Conservation (phyloP, 2,797 vertebrate species). For the Poecilia picta region DNA sequence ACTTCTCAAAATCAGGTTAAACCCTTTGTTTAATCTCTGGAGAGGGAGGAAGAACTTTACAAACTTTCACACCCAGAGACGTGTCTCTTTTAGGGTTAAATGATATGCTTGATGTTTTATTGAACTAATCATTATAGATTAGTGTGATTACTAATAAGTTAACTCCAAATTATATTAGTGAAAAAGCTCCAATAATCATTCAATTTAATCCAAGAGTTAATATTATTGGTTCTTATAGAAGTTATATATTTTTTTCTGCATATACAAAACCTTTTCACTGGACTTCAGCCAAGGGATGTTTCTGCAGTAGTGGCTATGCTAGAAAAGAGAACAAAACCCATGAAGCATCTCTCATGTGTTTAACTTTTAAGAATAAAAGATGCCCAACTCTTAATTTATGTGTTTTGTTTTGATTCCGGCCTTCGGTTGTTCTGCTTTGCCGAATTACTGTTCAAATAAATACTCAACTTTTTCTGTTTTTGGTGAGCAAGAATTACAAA, state of each 20-base stretch:
- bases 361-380: background rate
- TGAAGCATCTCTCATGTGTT: background rate
- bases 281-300: constrained; percentile 8
- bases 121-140: constrained; percentile 2
- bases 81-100: background rate
- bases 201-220: background rate
- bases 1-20: background rate
- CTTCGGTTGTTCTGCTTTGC: background rate
- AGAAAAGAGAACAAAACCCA: constrained; percentile 4
- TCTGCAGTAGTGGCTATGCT: constrained; percentile 1
- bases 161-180: constrained; percentile 5
- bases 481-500: background rate
- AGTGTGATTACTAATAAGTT: background rate
- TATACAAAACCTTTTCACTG: constrained; percentile 4
- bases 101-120: background rate
- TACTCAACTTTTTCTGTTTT: background rate
- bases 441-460: background rate
- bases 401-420: background rate
- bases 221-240: constrained; percentile 1
- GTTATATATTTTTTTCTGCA: background rate
- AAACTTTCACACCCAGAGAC: background rate
- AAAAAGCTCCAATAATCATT: background rate
- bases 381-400: too few species aligned
- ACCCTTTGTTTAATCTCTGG: background rate
- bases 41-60: background rate